A percentile compares a stretch with the other conserved stretches of the same genome.
phyloP scores from a whole-genome alignment of 1,140 invertebrate genomes.

The Drosophila mauritiana region DNA sequence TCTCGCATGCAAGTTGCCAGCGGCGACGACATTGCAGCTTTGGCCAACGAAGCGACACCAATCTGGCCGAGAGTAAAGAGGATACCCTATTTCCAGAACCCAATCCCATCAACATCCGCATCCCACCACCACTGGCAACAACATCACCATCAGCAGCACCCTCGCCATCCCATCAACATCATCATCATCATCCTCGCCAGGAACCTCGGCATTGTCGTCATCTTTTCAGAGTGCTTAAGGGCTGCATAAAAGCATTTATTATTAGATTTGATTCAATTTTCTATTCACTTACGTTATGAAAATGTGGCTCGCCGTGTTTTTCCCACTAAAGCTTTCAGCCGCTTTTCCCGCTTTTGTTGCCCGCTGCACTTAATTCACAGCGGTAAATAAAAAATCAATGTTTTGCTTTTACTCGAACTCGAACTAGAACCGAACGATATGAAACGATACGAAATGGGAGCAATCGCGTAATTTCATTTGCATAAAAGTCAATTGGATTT shows the following conservation, averaged over 20 bases:
- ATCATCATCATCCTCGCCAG: constrained; percentile 29
- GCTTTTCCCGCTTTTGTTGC: constrained; percentile 14
- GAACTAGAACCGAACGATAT: not conserved
- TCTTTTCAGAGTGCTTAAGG: constrained; percentile 83
- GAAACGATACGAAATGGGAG: constrained; percentile 27
- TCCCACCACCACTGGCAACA: not conserved
- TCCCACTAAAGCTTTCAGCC: not conserved
- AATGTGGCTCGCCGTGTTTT: constrained; percentile 71
- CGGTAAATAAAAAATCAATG: constrained; percentile 82
- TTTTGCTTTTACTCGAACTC: constrained; percentile 61
- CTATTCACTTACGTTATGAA: constrained; percentile 83
- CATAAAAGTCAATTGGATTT: constrained; percentile 81
- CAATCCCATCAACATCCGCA: constrained; percentile 2
- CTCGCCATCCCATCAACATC: constrained; percentile 9
- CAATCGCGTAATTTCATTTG: constrained; percentile 79
- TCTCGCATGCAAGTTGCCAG: constrained; percentile 54
- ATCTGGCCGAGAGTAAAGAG: constrained; percentile 49
- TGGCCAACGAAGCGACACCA: constrained; percentile 76
- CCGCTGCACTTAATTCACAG: constrained; percentile 68
- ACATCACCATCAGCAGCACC: not conserved
- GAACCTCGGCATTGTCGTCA: constrained; percentile 63
- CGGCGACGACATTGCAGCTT: constrained; percentile 60
- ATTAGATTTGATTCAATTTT: constrained; percentile 84
- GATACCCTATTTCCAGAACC: constrained; percentile 16
- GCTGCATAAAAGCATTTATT: constrained; percentile 83